Conservation (phyloP, 2,888 invertebrate species). For the Coecobrya sp. region DNA sequence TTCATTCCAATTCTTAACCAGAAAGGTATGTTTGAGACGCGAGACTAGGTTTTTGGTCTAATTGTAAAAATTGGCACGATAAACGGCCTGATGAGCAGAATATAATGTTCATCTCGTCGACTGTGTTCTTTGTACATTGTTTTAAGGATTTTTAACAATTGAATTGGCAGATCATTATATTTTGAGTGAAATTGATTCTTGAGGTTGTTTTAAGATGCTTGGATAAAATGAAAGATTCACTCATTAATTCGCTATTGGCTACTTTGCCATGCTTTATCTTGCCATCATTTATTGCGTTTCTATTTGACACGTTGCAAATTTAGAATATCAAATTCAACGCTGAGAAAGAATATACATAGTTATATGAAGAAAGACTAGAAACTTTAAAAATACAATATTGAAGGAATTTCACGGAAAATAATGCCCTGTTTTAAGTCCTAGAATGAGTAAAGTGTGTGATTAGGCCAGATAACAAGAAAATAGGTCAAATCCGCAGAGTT, state of each 20-base stretch:
- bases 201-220: too few species aligned
- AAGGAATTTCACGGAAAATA: background rate
- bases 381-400: background rate
- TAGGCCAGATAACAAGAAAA: background rate
- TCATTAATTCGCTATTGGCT: background rate
- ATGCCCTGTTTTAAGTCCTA: background rate
- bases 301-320: slow-evolving; percentile 18
- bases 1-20: background rate
- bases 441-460: background rate
- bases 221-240: too few species aligned
- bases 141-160: too few species aligned
- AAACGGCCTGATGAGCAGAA: background rate
- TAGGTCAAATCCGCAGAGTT: slow-evolving; percentile 40
- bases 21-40: background rate
- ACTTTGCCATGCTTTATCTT: background rate
- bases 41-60: background rate
- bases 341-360: background rate
- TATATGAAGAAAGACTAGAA: slow-evolving; percentile 9
- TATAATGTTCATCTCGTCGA: background rate
- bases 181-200: too few species aligned
- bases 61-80: background rate
- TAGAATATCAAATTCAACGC: background rate
- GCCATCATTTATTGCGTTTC: background rate
- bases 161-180: too few species aligned
- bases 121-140: too few species aligned